phyloP scores from a whole-genome alignment of 2,888 invertebrate species.

The Steinernema carpocapsae region DNA sequence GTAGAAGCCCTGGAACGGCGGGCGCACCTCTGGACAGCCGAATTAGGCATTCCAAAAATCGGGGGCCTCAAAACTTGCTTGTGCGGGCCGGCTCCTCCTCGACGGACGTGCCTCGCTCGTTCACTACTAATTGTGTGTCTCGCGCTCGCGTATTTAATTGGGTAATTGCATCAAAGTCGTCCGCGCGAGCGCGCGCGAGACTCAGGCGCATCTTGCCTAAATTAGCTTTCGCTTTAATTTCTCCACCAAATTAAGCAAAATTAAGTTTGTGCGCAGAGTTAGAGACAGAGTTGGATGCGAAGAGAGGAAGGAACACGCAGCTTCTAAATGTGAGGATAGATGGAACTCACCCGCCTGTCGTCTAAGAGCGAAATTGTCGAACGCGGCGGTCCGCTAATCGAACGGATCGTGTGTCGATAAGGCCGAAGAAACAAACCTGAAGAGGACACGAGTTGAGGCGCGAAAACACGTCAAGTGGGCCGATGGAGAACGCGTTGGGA shows the following conservation, averaged over 20 bases:
- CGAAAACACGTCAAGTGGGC: too few species aligned
- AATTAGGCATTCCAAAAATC: neutral
- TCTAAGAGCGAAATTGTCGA: neutral
- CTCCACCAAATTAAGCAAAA: constrained; percentile 32
- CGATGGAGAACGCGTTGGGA: too few species aligned
- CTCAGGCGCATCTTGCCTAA: constrained; percentile 27
- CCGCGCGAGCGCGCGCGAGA: constrained; percentile 29
- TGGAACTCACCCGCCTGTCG: constrained; percentile 18
- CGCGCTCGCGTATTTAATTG: constrained; percentile 28
- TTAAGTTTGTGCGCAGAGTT: constrained; percentile 26
- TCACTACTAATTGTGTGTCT: constrained; percentile 30
- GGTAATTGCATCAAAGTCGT: constrained; percentile 32
- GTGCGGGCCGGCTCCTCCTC: neutral
- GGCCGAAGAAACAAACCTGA: too few species aligned
- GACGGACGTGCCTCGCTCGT: constrained; percentile 23
- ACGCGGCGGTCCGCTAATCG: neutral
- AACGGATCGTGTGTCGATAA: neutral
- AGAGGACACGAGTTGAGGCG: too few species aligned
- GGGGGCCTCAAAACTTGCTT: neutral
- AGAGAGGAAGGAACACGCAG: neutral
- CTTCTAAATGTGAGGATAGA: too few species aligned
- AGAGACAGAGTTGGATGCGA: constrained; percentile 17
- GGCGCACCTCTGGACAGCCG: neutral
- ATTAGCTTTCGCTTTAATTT: constrained; percentile 31
- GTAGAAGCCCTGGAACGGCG: neutral